Conservation (phyloP, 2,797 vertebrate species). For the Pipistrellus pygmaeus region DNA sequence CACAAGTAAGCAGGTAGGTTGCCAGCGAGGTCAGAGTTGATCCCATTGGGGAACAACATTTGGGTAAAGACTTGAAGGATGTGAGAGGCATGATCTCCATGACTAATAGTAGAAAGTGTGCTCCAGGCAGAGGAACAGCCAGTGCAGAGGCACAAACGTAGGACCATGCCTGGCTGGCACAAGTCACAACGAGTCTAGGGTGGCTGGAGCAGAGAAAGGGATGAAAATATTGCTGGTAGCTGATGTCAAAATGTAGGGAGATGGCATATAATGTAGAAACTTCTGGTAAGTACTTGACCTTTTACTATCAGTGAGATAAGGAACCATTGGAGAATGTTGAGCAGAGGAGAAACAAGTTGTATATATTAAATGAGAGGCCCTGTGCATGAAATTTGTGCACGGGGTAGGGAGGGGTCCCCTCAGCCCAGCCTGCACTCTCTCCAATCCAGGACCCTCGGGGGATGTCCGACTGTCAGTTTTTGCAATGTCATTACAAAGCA, state of each 20-base stretch:
- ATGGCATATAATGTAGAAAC: background rate
- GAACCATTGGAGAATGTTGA: background rate
- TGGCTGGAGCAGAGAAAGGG: background rate
- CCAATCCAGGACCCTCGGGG: too few relatives aligned
- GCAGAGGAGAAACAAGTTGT: background rate
- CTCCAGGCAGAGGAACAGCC: background rate
- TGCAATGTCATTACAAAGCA: background rate
- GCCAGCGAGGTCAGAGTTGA: background rate
- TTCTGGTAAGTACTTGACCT: background rate
- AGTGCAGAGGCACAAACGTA: background rate
- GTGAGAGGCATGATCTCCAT: background rate
- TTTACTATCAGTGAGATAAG: background rate
- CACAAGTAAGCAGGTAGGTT: background rate
- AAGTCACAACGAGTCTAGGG: background rate
- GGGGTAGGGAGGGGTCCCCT: too few relatives aligned
- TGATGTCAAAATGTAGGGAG: background rate
- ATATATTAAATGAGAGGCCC: background rate
- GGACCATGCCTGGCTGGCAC: too few relatives aligned
- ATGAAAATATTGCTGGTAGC: background rate
- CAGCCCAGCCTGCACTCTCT: too few relatives aligned
- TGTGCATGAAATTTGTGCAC: too few relatives aligned
- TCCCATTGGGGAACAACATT: background rate
- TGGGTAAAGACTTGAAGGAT: background rate
- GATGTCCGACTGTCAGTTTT: too few relatives aligned
- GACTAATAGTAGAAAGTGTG: background rate